Evolutionary conservation across 2,888 invertebrate species (phyloP).

Genomic region (Teleogryllus oceanicus): DNA sequence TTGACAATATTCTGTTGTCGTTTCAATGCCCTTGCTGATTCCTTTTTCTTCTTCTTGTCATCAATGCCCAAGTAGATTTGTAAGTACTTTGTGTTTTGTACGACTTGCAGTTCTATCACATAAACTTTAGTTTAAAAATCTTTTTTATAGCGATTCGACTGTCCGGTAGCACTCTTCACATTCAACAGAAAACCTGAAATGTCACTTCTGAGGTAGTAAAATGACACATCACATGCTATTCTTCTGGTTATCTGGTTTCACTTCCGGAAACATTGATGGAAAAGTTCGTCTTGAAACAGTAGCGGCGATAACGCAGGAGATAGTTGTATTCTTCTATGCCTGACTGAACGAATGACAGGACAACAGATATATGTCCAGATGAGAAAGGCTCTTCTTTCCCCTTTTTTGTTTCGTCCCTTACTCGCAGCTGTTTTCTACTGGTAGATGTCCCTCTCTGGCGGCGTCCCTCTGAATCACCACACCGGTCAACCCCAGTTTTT

Average conservation of each 20-base stretch:
- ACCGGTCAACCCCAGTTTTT: conserved; percentile 11
- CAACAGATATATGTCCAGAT: conserved; percentile 21
- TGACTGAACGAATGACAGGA: not conserved
- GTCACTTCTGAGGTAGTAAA: conserved; percentile 18
- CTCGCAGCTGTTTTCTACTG: conserved; percentile 34
- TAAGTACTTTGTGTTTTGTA: not conserved
- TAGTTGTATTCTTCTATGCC: not conserved
- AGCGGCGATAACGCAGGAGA: not conserved
- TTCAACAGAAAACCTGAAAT: conserved; percentile 6
- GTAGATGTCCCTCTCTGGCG: conserved; percentile 32
- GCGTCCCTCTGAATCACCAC: conserved; percentile 29
- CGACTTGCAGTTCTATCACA: not conserved
- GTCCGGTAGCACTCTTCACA: not conserved
- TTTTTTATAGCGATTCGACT: not conserved
- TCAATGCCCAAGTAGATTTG: not conserved
- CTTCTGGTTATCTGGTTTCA: not conserved
- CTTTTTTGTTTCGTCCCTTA: conserved; percentile 26
- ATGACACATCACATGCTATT: conserved; percentile 9
- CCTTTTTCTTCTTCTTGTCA: conserved; percentile 5
- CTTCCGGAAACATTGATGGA: conserved; percentile 3
- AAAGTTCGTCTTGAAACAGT: conserved; percentile 12
- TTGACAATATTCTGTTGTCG: not conserved
- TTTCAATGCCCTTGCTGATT: not conserved
- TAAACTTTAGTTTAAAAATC: not conserved
- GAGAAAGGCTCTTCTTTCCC: conserved; percentile 29